Evolutionary conservation across 2,888 invertebrate genomes (phyloP).

Genomic region (Meliscaeva auricollis): DNA sequence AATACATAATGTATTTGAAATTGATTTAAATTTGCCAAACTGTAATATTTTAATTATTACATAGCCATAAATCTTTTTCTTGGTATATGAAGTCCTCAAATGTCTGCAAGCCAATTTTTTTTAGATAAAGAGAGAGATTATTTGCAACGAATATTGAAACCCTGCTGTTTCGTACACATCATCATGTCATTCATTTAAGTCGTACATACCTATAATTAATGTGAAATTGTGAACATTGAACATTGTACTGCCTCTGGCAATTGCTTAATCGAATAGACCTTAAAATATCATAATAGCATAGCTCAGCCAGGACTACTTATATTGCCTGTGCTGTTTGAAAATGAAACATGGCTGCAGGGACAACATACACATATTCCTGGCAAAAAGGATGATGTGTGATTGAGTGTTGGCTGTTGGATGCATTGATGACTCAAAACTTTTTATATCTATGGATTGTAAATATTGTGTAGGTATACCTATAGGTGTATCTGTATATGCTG

Average conservation of each 20-base stretch:
- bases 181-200: slow-evolving; percentile 27
- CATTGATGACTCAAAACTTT: slow-evolving; percentile 31
- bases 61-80: background rate
- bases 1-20: background rate
- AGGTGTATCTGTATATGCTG: background rate
- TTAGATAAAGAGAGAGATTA: slow-evolving; percentile 46
- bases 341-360: slow-evolving; percentile 47
- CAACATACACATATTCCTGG: slow-evolving; percentile 18
- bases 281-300: slow-evolving; percentile 19
- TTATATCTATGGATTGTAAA: background rate
- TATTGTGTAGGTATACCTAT: background rate
- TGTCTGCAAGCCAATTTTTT: slow-evolving; percentile 18
- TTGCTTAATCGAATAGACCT: slow-evolving; percentile 55
- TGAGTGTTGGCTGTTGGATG: slow-evolving; percentile 41
- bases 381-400: slow-evolving; percentile 41
- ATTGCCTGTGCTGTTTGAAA: slow-evolving; percentile 9
- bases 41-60: background rate
- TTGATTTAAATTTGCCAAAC: background rate
- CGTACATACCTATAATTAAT: slow-evolving; percentile 67
- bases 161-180: slow-evolving; percentile 40
- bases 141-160: slow-evolving; percentile 63
- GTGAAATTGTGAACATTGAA: slow-evolving; percentile 35
- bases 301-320: background rate
- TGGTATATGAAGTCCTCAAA: slow-evolving; percentile 13
- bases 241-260: slow-evolving; percentile 39